Evolutionary conservation across 2,113 vertebrate genomes (phyloP), one percentile per base, ranked within the genome.

Genomic region (Grantiella picta): DNA sequence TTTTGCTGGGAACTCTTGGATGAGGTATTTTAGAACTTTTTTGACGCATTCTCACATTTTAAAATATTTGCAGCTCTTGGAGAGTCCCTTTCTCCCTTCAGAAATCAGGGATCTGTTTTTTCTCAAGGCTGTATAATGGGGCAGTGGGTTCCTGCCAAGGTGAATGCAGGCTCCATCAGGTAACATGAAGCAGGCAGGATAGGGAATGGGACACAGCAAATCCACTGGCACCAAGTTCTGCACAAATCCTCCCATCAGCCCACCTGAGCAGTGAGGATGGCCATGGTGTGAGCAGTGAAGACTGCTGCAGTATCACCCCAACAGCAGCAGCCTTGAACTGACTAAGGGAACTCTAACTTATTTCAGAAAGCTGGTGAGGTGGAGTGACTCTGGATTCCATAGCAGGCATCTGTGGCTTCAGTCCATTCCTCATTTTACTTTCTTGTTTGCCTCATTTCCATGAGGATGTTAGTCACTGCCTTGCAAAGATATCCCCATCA

Each of bases 181-280:
- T 64, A 60, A 79, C 3, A 5, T 1, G 0, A 52, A 63, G 49
- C 40, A 73, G 69, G 23, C 20, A 53, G 11, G 15, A 18, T 12
- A 56, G 19, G 35, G n/a, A 45, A 73, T 15, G 27, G 44, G 29
- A 35, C 0, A 0, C 36, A 44, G 22, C 56, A 68, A 52, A 35
- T 63, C 11, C 21, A 5, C 11, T 5, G 1, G 14, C 31, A 44
- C 38, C 65, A 27, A 86, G 4, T 11, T 81, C 33, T 40, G 63
- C 68, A 47, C 10, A 42, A 1, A 60, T 23, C 31, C 63, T 61
- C 49, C 38, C 81, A 42, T 12, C 44, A 45, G 42, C n/a, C 36
- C 45, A 15, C 0, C 1, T 38, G 9, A 7, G 14, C 14, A 73
- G 16, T 4, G 7, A 28, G 4, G 47, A 28, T 49, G 23, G 28